These are phyloP conservation scores for Odontocolon sp. DNA, from an alignment of 2,888 invertebrate genomes.

Conservation along the genomic window DNA sequence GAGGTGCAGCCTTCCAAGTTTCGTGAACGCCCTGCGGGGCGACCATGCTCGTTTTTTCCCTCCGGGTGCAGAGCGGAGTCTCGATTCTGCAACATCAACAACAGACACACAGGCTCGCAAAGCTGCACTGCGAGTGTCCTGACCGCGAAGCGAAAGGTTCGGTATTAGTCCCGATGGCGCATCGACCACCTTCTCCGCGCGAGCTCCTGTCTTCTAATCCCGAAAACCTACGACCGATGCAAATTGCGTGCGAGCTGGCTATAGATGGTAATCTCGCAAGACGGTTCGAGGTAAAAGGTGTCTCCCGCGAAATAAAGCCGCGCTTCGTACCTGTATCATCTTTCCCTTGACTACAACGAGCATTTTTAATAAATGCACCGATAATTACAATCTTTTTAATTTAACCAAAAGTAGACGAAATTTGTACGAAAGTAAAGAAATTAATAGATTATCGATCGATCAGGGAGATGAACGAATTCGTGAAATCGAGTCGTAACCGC, in stretches of 20 bases:
- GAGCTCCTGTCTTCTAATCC: constrained; percentile 68
- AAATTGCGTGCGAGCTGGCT: constrained; percentile 66
- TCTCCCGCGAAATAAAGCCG: constrained; percentile 59
- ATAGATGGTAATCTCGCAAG: constrained; percentile 68
- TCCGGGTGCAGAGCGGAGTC: background rate
- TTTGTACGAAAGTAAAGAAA: background rate
- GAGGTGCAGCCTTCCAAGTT: constrained; percentile 56
- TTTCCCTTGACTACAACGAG: too few species aligned
- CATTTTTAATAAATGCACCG: too few species aligned
- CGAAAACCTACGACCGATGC: constrained; percentile 73
- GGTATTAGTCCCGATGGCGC: too few species aligned
- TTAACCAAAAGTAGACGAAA: background rate
- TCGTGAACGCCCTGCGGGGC: constrained; percentile 51
- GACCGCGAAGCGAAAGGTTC: too few species aligned
- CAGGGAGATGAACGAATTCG: constrained; percentile 18
- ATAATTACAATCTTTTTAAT: background rate
- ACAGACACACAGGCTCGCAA: constrained; percentile 10
- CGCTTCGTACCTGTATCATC: too few species aligned
- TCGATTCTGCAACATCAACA: background rate
- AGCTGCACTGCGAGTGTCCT: constrained; percentile 34
- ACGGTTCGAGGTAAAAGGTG: constrained; percentile 60
- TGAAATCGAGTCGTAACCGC: constrained; percentile 61
- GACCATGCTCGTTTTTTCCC: constrained; percentile 20
- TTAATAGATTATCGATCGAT: background rate
- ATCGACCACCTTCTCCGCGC: constrained; percentile 15